Evolutionary conservation across 1,140 invertebrate genomes (phyloP), one percentile per base, ranked within the genome.

Genomic region (Drosophila pseudoobscura): DNA sequence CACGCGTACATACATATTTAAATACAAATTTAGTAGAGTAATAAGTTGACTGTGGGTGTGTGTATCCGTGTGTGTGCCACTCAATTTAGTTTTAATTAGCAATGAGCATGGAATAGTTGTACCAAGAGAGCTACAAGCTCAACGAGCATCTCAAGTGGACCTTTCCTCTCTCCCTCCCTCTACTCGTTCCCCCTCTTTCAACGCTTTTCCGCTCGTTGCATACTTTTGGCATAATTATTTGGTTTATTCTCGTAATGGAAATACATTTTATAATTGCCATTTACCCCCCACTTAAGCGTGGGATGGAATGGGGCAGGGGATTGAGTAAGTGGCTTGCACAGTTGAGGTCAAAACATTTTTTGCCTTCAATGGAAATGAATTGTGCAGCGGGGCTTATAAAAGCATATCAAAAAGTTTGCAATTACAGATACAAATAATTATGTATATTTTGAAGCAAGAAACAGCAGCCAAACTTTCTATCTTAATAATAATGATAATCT

Each of bases 41-140:
- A n/a, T 56, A 44, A 45, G 39, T 11, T 75, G 45, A 41, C 63
- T 62, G 29, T 61, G 39, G 59, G 45, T 45, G 22, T 51, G 51
- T 56, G 43, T 43, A 22, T 66, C 17, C 50, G 15, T 44, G n/a
- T 31, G 41, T 54, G 20, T 57, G n/a, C 24, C 71, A 88, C 75
- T 88, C 83, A 88, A 88, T 87, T 87, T 87, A 87, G 78, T 83
- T 88, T 87, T 88, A 87, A 87, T 87, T 87, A 83, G 83, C 84
- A 87, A 83, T 87, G 66, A 76, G 83, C 83, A 88, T 83, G 63
- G 76, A 88, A 82, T 88, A 82, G 88, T 87, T 87, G 63, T 87
- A 82, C 59, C 62, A 75, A 75, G 66, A 78, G 71, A 87, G 78
- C 82, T 57, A 87, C 70, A 82, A 88, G 68, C 78, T 87, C 69